Evolutionary conservation across 37 sponge, comb jelly and placozoan genomes (phyloP), one percentile per base, ranked within the genome.

Genomic region (Crambe crambe): DNA sequence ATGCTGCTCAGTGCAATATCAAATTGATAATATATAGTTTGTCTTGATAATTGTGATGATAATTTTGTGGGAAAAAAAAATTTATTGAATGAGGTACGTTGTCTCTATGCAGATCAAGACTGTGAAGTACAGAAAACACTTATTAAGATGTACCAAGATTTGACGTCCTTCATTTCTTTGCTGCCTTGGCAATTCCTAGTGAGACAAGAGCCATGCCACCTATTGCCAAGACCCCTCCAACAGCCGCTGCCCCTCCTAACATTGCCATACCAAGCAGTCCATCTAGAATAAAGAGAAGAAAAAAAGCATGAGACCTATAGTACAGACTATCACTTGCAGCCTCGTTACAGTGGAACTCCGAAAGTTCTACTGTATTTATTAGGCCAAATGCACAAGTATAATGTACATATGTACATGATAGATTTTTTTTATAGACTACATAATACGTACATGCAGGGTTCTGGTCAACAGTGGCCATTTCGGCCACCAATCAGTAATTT

Each of bases 201-300:
- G 57, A 80, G 30, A 51, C 39, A 4, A 86, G 74, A n/a, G 77
- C 85, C 15, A 73, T 70, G 0, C 76, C 85, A 18, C 87, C 92
- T 21, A 78, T 77, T 42, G 89, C 89, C 30, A 86, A 70, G 0
- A 66, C 82, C 31, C 80, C 86, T 17, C 81, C 91, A 15, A 87
- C 51, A 25, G 74, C 73, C 54, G 89, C 77, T 31, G 85, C 89
- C 23, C 95, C 95, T 54, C 89, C 95, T 35, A 94, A 87, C 32
- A 89, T 58, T 43, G 83, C 91, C 40, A 87, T 62, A 40, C 91
- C 89, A 0, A 94, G 27, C 44, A 94, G 82, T 47, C 82, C 84
- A 84, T 94, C 95, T 94, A 65, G 1, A 73, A 43, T 27, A 27
- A 54, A 42, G 34, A 47, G n/a, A 29, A 26, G 18, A 70, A 6